Conservation (phyloP, 2,797 vertebrate species). For the Perdix hodgsoniae region DNA sequence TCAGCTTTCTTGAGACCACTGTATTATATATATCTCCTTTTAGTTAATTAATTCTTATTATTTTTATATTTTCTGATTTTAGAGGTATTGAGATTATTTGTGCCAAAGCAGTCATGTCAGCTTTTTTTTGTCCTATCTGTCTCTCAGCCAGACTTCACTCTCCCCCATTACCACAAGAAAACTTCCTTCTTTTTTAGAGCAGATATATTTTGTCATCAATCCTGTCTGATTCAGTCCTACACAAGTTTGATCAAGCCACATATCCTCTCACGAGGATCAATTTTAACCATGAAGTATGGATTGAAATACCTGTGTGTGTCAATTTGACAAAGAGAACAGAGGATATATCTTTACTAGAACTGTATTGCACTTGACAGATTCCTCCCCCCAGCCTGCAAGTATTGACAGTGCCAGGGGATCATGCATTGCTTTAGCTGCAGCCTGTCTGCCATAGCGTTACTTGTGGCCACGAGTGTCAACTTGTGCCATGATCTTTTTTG, state of each 20-base stretch:
- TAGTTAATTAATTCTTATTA: not conserved
- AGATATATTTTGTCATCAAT: constrained; percentile 43
- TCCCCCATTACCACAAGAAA: constrained; percentile 12
- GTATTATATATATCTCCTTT: not conserved
- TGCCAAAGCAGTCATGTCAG: not conserved
- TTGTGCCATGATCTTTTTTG: not conserved
- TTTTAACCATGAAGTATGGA: constrained; percentile 59
- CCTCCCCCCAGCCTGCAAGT: not conserved
- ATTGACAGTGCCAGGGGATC: not conserved
- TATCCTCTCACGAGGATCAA: constrained; percentile 61
- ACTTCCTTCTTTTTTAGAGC: constrained; percentile 21
- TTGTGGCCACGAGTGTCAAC: not conserved
- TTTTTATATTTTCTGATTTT: not conserved
- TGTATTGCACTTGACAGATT: constrained; percentile 47
- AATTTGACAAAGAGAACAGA: constrained; percentile 60
- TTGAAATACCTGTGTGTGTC: constrained; percentile 59
- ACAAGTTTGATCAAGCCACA: constrained; percentile 55
- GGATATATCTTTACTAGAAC: constrained; percentile 48
- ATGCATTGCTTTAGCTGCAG: not conserved
- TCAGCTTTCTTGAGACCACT: not conserved
- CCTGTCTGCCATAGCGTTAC: not conserved
- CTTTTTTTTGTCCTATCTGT: not conserved
- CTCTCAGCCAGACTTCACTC: not conserved
- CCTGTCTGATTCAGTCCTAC: constrained; percentile 46
- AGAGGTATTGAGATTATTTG: not conserved